phyloP scores from a whole-genome alignment of 2,113 vertebrate genomes.

The Lophochroa leadbeateri region DNA sequence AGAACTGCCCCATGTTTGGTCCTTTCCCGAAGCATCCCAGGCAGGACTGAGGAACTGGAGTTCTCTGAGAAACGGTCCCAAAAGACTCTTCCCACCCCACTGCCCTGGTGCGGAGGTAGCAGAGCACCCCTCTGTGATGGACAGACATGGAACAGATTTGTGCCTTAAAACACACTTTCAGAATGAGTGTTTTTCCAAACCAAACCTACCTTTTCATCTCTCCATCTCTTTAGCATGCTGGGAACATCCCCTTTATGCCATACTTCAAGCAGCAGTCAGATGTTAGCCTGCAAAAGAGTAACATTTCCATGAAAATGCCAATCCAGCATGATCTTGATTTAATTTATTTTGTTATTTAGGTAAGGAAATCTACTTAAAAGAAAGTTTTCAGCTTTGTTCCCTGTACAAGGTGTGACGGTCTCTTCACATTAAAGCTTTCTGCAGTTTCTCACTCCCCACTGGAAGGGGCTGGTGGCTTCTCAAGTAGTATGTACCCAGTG shows the following conservation, averaged over 20 bases:
- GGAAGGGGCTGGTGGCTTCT: not conserved
- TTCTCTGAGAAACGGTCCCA: not conserved
- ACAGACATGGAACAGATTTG: not conserved
- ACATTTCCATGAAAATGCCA: not conserved
- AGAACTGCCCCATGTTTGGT: fast-evolving
- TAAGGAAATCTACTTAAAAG: not conserved
- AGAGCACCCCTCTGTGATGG: not conserved
- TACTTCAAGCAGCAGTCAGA: no score
- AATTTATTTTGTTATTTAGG: not conserved
- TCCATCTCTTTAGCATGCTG: not conserved
- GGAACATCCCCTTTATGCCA: not conserved
- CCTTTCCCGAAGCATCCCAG: not conserved
- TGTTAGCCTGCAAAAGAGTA: not conserved
- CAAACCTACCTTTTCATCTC: not conserved
- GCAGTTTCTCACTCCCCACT: not conserved
- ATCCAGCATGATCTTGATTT: not conserved
- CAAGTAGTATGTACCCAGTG: not conserved
- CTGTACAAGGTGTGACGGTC: not conserved
- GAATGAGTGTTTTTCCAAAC: not conserved
- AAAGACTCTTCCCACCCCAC: fast-evolving
- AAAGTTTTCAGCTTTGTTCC: not conserved
- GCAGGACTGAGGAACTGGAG: not conserved
- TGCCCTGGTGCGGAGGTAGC: not conserved
- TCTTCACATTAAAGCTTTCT: not conserved
- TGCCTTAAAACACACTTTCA: not conserved